Conservation (phyloP, 2,797 vertebrate species). For the Micromesistius poutassou region DNA sequence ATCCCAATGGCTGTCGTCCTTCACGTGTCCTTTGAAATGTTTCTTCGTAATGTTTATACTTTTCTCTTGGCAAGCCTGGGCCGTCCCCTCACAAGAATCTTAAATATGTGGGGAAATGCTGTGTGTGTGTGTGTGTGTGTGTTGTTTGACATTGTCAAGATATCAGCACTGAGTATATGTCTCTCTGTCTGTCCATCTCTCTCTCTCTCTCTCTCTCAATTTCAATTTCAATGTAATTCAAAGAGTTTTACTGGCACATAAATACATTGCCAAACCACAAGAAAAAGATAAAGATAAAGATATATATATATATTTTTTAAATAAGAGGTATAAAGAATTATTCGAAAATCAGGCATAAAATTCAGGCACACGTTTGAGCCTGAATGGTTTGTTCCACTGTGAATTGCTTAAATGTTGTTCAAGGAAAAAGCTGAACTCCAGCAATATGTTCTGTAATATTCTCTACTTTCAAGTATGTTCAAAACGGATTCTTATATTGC, state of each 20-base stretch:
- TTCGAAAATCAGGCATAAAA: too few relatives aligned
- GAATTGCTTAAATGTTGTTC: neutral
- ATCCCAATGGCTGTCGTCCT: neutral
- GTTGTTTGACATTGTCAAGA: constrained; percentile 1
- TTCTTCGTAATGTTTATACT: neutral
- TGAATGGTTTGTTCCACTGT: neutral
- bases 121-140: neutral
- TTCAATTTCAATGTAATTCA: neutral
- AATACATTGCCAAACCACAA: neutral
- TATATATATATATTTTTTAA: neutral
- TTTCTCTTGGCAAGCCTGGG: neutral
- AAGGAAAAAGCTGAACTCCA: neutral
- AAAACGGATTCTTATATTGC: neutral
- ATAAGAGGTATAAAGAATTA: neutral
- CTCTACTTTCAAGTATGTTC: neutral
- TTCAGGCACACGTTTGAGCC: neutral
- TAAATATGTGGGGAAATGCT: neutral
- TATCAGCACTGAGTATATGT: neutral
- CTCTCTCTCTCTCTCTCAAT: neutral
- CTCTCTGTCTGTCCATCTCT: neutral
- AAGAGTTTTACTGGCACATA: neutral
- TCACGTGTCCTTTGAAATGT: neutral
- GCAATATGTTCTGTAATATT: too few relatives aligned
- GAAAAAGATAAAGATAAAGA: neutral
- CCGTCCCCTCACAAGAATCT: neutral